Base-by-base conservation (phyloP, 2,888 invertebrate species). In the Aphidoletes aphidimyza region DNA sequence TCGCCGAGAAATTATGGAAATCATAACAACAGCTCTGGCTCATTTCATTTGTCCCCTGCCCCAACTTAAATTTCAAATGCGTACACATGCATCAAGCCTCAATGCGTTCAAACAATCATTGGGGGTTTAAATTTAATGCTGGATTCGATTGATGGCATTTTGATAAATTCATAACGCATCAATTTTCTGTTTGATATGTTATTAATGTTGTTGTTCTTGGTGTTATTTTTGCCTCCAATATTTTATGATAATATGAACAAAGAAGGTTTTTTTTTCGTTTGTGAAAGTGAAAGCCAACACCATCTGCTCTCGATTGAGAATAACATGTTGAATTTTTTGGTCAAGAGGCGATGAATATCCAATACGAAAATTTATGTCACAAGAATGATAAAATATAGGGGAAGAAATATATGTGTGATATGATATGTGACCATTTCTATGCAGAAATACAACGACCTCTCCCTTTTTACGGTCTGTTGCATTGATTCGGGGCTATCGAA, bases 391-490 rank as follows among this genome's bases (percentile, higher is more conserved):
- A 14, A 30, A 30, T 26, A 69, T 69, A 69, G 11, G 14, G 1
- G 14, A 11, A 0, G 11, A 17, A 69, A 30, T 30, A 30, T 14
- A 14, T 30, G 30, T 14, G 22, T 14, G 54, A 69, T 30, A 14
- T 69, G 34, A n/a, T n/a, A n/a, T 69, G 69, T 34, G 34, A 30
- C 69, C 30, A n/a, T 69, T 69, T 69, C 69, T 69, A 69, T 69
- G 69, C 30, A 69, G 5, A 30, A 69, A 69, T 69, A 69, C 69
- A 69, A 69, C 30, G 69, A 34, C 69, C 69, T 69, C 30, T 14
- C 69, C 54, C 22, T 69, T 54, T 69, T 69, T 69, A 69, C 69
- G 34, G 69, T 69, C 69, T 69, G 69, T 69, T 69, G 69, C 69
- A 69, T 30, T 69, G 1, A 14, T 42, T 42, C 42, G 42, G 8